Percentiles rank a stretch among this genome's conserved stretches.
phyloP scores from a whole-genome alignment of 2,888 invertebrate species.

The Macrosiphum euphorbiae region DNA sequence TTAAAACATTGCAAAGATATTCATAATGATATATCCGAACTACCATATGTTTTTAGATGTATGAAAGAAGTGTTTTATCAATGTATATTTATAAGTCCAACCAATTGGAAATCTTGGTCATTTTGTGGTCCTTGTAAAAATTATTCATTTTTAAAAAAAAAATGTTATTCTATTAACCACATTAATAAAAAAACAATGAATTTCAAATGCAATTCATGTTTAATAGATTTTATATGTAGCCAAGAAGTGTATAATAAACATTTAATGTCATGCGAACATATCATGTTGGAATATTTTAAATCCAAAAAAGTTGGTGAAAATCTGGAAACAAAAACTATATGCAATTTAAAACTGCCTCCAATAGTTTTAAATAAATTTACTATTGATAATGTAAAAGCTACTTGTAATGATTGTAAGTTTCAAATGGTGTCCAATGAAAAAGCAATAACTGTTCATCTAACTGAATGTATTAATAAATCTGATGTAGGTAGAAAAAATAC shows the following conservation, averaged over 20 bases:
- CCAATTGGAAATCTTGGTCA: conserved; percentile 13
- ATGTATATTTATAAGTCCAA: conserved; percentile 5
- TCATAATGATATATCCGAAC: conserved; percentile 37
- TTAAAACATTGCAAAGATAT: conserved; percentile 41
- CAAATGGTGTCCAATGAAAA: conserved; percentile 29
- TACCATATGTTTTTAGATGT: conserved; percentile 49
- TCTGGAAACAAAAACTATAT: not conserved
- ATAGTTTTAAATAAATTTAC: conserved; percentile 48
- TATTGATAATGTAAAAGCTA: conserved; percentile 14
- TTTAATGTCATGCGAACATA: conserved; percentile 56
- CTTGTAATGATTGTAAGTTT: conserved; percentile 44
- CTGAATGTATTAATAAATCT: conserved; percentile 28
- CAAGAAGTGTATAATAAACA: conserved; percentile 52
- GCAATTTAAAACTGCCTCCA: conserved; percentile 47
- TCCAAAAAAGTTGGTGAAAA: not conserved
- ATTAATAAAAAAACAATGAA: not conserved
- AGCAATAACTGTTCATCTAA: conserved; percentile 37
- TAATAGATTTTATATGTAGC: conserved; percentile 54
- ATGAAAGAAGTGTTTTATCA: conserved; percentile 46
- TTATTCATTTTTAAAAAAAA: conserved; percentile 16
- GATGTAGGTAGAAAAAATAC: not conserved
- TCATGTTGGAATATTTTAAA: conserved; percentile 44
- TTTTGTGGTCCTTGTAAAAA: conserved; percentile 52
- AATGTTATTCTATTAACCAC: conserved; percentile 16
- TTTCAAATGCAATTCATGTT: conserved; percentile 50